These are phyloP conservation scores for Pomatostomus ruficeps DNA, from an alignment of 2,113 vertebrate genomes.

Conservation along the genomic window DNA sequence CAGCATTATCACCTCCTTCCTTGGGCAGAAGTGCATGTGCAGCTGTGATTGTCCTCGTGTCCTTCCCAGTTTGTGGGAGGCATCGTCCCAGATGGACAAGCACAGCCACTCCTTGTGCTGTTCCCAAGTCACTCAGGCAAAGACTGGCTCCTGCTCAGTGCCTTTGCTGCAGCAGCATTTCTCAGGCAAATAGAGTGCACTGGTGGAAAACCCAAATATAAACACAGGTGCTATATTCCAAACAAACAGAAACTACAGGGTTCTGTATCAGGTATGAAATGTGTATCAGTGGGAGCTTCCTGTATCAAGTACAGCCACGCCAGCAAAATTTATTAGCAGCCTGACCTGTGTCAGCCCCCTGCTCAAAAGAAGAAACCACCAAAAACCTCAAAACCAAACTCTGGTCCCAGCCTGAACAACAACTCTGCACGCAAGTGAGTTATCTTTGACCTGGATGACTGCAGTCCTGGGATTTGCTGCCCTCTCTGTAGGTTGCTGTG, in stretches of 20 bases:
- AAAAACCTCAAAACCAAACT: not conserved
- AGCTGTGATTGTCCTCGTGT: not conserved
- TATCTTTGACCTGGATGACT: not conserved
- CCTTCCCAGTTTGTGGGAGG: not conserved
- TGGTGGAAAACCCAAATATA: not conserved
- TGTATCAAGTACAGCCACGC: not conserved
- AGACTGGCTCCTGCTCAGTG: not conserved
- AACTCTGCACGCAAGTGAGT: not conserved
- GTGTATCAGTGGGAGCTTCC: not conserved
- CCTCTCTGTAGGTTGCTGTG: not conserved
- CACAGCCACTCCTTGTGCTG: fast-evolving
- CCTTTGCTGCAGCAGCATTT: not conserved
- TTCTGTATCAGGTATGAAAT: not conserved
- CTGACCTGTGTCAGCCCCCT: not conserved
- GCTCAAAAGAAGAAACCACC: not conserved
- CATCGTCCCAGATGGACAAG: not conserved
- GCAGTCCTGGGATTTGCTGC: not conserved
- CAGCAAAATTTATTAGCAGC: not conserved
- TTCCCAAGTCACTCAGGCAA: not conserved
- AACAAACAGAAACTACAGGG: not conserved
- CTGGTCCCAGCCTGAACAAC: not conserved
- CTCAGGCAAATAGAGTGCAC: not conserved
- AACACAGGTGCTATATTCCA: not conserved
- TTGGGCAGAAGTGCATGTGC: not conserved
- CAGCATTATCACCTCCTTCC: not conserved